Evolutionary conservation across 2,888 invertebrate genomes (phyloP), one percentile per base, ranked within the genome.

Genomic region (Orchesellides sinensis): DNA sequence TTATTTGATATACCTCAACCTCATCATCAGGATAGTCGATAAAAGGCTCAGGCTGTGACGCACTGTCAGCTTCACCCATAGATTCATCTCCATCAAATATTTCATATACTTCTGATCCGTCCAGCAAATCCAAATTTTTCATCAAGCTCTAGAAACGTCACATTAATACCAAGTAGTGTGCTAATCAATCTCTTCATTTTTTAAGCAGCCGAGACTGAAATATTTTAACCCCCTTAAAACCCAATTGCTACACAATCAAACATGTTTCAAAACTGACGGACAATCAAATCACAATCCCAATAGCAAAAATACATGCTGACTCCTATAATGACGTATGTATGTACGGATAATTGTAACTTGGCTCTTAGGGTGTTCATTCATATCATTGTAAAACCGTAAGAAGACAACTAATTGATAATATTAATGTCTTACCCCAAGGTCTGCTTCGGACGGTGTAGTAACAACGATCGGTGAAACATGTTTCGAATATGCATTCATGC

Each of bases 1-100:
- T 23, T 45, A 14, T 56, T 72, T 25, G 40, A 47, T 80, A 84
- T 86, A 84, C 85, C 86, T 86, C 92, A 90, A 92, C 95, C 92
- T 96, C 96, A 91, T 95, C 96, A 90, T 95, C 95, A 89, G 96
- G 96, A 91, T 95, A 96, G 91, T 96, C 96, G 90, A 96, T 93
- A 90, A 96, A 93, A 89, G 94, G 94, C 91, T 93, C 85, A 79
- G 77, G 73, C 10, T 69, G 75, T 59, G 73, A 83, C 69, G 83
- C 70, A 83, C 82, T 83, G 77, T 81, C 84, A 61, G 65, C 66
- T 72, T 66, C 74, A 70, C 79, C 70, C 52, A 79, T 63, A 70
- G 79, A 61, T 66, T 79, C 85, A 74, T 83, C 83, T 65, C 74
- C 80, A 80, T 80, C 79, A 81, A 72, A 82, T 54, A 85, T 85